Base-by-base conservation (phyloP, 2,113 vertebrate species). In the Dolichallabes microphthalmus region DNA sequence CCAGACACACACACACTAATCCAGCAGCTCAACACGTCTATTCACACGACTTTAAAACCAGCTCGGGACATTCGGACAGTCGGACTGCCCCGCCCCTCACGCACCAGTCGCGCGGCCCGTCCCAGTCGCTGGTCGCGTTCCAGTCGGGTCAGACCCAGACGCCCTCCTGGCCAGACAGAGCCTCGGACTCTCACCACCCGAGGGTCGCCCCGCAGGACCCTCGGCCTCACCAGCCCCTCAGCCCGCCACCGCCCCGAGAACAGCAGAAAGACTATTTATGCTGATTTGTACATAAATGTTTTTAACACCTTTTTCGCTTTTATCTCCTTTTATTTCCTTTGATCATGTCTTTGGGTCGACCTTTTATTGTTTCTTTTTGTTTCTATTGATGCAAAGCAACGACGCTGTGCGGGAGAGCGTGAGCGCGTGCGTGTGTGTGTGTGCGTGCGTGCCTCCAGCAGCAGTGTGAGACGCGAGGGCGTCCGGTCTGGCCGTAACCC, bases 261-360 rank as follows among this genome's bases (percentile, higher is more conserved):
- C 94, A 96, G 92, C 95, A 94, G 85, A 94, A 95, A 89, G 95
- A 96, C 88, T 93, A 96, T 96, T 96, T 96, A 92, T 97, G 95
- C 93, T 96, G 82, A 93, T 93, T 94, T 97, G 95, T 96, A 96
- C 90, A 95, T 95, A 97, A 73, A 17, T 39, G 32, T 57, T 88
- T 94, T 95, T 95, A 93, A 92, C 90, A 91, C 80, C 90, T 80
- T 85, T 85, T 87, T 92, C 9, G 92, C 88, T 90, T 90, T 95
- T 95, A 55, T 77, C 86, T 84, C 61, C 5, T 85, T 80, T 71
- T 92, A 92, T 88, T 88, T 93, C 92, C 91, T 73, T 86, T 91
- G 76, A 53, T 74, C 71, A 14, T 73, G 77, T 53, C 52, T 82
- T 82, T 66, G 22, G 45, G 71, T 87, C 35, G 57, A 74, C 89